These are phyloP conservation scores for western clawed frog (Xenopus tropicalis) DNA, from an alignment of 2,113 vertebrate genomes.

Conservation along the genomic window DNA sequence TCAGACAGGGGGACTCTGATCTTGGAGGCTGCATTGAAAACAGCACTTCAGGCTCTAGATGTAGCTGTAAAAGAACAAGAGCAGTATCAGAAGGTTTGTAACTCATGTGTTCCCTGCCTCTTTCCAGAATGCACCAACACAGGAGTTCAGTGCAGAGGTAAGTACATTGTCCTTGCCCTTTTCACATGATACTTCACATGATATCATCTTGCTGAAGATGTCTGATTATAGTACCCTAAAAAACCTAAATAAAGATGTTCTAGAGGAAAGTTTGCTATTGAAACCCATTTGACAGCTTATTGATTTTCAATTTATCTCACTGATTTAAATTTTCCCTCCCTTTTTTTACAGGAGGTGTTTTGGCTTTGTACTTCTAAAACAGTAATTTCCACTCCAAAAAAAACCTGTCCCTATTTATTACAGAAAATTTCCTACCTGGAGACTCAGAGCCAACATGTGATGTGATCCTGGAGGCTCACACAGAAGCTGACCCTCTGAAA, in stretches of 20 bases:
- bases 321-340: no score
- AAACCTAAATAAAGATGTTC: no score
- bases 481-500: constrained; percentile 61
- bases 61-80: constrained; percentile 62
- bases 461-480: constrained; percentile 65
- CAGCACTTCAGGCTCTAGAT: constrained; percentile 72
- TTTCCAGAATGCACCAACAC: constrained; percentile 75
- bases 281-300: no score
- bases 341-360: no score
- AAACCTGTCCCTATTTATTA: no score
- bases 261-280: no score
- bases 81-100: constrained; percentile 58
- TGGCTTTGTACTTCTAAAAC: no score
- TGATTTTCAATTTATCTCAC: no score
- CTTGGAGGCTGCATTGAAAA: constrained; percentile 75
- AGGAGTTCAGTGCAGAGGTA: constrained; percentile 62
- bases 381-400: no score
- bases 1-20: constrained; percentile 80
- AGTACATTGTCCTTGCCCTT: constrained; percentile 19
- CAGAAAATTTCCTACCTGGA: constrained; percentile 42
- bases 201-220: no score
- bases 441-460: constrained; percentile 73
- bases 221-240: no score
- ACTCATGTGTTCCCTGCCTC: constrained; percentile 72
- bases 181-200: no score